Evolutionary conservation across 2,113 vertebrate genomes (phyloP).

Genomic region (Romanogobio albipinnatus): DNA sequence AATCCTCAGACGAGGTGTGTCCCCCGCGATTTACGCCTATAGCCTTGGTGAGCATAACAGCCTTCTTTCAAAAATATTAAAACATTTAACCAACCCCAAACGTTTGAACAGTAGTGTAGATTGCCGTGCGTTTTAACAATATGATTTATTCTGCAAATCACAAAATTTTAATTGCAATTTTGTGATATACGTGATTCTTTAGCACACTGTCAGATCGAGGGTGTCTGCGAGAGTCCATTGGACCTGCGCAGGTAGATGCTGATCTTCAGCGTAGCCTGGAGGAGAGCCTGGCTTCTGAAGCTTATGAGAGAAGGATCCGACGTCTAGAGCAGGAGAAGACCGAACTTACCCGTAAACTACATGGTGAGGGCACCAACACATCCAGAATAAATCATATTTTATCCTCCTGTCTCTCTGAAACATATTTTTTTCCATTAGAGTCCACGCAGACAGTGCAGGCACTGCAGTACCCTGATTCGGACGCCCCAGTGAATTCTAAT

Average conservation of each 20-base stretch:
- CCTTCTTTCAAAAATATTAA: background rate
- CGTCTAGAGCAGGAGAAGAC: slow-evolving; percentile 95
- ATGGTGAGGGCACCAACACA: slow-evolving; percentile 77
- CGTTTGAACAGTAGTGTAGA: background rate
- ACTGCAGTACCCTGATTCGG: slow-evolving; percentile 85
- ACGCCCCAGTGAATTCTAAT: slow-evolving; percentile 77
- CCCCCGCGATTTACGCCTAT: no score
- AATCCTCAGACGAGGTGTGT: no score
- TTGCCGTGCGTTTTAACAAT: background rate
- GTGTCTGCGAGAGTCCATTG: slow-evolving; percentile 83
- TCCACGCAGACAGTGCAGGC: slow-evolving; percentile 94
- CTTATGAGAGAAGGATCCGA: slow-evolving; percentile 94
- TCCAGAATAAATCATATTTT: background rate
- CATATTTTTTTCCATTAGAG: slow-evolving; percentile 71
- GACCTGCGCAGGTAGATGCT: slow-evolving; percentile 82
- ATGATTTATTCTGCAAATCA: background rate
- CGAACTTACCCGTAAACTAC: slow-evolving; percentile 94
- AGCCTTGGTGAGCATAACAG: background rate
- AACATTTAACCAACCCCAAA: background rate
- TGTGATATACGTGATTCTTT: background rate
- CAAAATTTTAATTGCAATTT: background rate
- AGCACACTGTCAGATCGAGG: slow-evolving; percentile 93
- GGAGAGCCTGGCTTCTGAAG: slow-evolving; percentile 93
- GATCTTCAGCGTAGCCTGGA: slow-evolving; percentile 88
- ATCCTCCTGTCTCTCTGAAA: slow-evolving; percentile 37